These are phyloP conservation scores for Ochlodes sylvanus DNA, from an alignment of 2,888 invertebrate genomes.

Conservation along the genomic window DNA sequence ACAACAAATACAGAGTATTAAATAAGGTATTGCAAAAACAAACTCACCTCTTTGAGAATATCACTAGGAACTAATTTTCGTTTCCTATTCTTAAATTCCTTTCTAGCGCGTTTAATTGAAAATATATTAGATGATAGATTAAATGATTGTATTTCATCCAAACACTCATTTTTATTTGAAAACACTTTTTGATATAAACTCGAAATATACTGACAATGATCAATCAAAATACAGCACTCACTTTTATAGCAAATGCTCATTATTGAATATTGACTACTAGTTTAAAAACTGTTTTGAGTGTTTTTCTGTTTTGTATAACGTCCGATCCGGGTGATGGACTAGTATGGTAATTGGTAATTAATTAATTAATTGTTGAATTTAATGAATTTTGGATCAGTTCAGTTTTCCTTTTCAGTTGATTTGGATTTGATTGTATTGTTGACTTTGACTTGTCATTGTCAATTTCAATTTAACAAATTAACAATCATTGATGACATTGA, in stretches of 20 bases:
- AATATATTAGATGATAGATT: constrained; percentile 58
- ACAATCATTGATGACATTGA: too few species aligned
- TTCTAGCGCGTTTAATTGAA: constrained; percentile 53
- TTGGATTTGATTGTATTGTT: too few species aligned
- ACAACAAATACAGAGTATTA: neutral
- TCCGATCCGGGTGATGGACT: too few species aligned
- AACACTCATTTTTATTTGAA: constrained; percentile 41
- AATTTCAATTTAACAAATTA: too few species aligned
- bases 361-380: too few species aligned
- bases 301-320: too few species aligned
- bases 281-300: too few species aligned
- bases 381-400: too few species aligned
- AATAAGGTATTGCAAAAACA: neutral
- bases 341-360: too few species aligned
- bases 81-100: constrained; percentile 52
- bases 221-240: constrained; percentile 50
- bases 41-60: constrained; percentile 60
- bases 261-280: too few species aligned
- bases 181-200: constrained; percentile 58
- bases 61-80: constrained; percentile 50
- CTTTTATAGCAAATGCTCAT: constrained; percentile 49
- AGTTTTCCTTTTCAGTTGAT: too few species aligned
- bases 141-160: constrained; percentile 45
- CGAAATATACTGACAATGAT: constrained; percentile 59
- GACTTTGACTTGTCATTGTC: too few species aligned